Percentiles rank a stretch among this genome's conserved stretches.
Conservation (phyloP, 1,140 invertebrate species). For the Aphaenogaster floridana region DNA sequence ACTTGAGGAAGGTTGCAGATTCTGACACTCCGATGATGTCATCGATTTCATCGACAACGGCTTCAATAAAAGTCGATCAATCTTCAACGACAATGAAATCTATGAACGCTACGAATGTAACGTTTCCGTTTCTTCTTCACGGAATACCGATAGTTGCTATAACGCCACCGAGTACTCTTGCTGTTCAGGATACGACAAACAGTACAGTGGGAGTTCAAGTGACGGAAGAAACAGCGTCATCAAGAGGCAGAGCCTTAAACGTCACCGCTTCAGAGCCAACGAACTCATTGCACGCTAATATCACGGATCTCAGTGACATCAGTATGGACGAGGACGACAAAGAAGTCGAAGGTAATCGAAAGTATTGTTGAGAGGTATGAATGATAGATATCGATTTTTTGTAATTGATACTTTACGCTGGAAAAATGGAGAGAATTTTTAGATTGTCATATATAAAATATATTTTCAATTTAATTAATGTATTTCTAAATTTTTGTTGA, state of each 20-base stretch:
- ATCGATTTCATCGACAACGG: slow-evolving; percentile 34
- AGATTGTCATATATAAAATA: background rate
- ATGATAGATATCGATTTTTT: background rate
- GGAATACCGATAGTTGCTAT: slow-evolving; percentile 72
- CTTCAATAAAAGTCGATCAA: slow-evolving; percentile 52
- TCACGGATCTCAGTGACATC: slow-evolving; percentile 89
- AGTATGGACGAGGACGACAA: slow-evolving; percentile 90
- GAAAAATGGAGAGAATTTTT: background rate
- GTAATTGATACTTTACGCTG: background rate
- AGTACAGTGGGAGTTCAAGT: background rate
- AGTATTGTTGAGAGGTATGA: background rate
- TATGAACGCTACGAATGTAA: slow-evolving; percentile 35
- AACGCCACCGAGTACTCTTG: background rate
- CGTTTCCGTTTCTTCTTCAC: slow-evolving; percentile 71
- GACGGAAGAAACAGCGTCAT: slow-evolving; percentile 47
- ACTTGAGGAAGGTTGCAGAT: slow-evolving; percentile 33
- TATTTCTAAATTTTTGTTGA: no score
- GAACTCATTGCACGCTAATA: slow-evolving; percentile 83
- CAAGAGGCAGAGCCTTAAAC: slow-evolving; percentile 82
- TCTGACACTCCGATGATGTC: slow-evolving; percentile 25
- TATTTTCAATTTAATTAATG: no score
- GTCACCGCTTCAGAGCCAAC: slow-evolving; percentile 82
- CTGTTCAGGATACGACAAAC: background rate
- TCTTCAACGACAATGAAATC: slow-evolving; percentile 36
- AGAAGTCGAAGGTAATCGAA: slow-evolving; percentile 82